phyloP scores from a whole-genome alignment of 2,113 vertebrate genomes.

The Progne subis region DNA sequence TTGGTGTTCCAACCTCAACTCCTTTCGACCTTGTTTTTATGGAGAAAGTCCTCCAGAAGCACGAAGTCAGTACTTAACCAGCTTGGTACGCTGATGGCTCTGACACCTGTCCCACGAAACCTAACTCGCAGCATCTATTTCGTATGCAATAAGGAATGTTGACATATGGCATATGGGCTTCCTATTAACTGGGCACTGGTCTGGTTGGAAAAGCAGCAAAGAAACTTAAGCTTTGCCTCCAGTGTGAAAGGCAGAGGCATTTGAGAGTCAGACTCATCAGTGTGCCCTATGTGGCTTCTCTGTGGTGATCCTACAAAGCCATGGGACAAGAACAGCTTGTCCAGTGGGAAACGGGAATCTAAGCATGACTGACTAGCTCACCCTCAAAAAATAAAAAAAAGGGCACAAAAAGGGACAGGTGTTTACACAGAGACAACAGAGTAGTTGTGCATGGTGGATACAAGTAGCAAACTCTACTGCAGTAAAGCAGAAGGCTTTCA shows the following conservation, averaged over 20 bases:
- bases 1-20: conserved; percentile 5
- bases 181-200: not conserved
- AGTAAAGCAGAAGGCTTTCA: not conserved
- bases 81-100: not conserved
- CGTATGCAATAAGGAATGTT: not conserved
- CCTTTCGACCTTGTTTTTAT: not conserved
- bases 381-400: not conserved
- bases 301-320: not conserved
- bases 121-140: not conserved
- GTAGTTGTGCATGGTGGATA: not conserved
- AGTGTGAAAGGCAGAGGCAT: not conserved
- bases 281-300: accelerated
- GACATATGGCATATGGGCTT: not conserved
- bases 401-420: not conserved
- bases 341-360: not conserved
- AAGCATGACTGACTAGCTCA: not conserved
- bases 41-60: not conserved
- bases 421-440: not conserved
- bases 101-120: not conserved
- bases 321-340: not conserved
- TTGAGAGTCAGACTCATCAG: not conserved
- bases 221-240: not conserved
- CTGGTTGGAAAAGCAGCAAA: not conserved
- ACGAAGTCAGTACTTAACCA: not conserved
- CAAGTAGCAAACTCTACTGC: not conserved